Conservation (phyloP, 2,797 vertebrate genomes). For the Botia almorhae region DNA sequence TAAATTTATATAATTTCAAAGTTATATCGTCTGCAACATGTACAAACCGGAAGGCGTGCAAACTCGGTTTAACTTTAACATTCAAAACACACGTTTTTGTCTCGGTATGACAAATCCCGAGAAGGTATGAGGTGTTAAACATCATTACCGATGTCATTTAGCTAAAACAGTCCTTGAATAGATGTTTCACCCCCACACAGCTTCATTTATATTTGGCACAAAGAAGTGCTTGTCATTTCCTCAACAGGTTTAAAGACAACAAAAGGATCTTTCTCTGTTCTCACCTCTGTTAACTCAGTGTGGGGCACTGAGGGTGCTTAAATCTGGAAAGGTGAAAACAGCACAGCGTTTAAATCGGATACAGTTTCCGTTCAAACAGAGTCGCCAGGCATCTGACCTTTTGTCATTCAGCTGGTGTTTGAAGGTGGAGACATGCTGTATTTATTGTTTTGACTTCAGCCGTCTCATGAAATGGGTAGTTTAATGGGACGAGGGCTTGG, state of each 20-base stretch:
- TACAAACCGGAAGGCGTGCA: not conserved
- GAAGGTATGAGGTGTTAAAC: not conserved
- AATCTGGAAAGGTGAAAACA: not conserved
- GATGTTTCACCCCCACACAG: not conserved
- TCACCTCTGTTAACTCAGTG: not conserved
- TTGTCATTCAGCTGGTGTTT: slow-evolving; percentile 19
- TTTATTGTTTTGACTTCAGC: slow-evolving; percentile 44
- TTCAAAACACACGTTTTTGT: no score
- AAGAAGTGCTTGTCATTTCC: not conserved
- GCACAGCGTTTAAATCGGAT: no score
- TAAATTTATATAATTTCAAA: no score
- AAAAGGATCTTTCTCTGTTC: not conserved
- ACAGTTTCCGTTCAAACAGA: not conserved
- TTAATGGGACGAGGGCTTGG: not conserved
- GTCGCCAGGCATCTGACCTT: not conserved
- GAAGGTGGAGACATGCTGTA: slow-evolving; percentile 18
- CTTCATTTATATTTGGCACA: not conserved
- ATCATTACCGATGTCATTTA: not conserved
- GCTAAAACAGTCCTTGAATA: not conserved
- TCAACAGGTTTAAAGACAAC: not conserved
- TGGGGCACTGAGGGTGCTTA: no score
- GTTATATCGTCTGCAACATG: not conserved
- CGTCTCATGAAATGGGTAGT: slow-evolving; percentile 10
- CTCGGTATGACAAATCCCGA: not conserved
- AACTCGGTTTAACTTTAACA: not conserved